phyloP scores from a whole-genome alignment of 2,797 vertebrate species.

The Fringilla coelebs region DNA sequence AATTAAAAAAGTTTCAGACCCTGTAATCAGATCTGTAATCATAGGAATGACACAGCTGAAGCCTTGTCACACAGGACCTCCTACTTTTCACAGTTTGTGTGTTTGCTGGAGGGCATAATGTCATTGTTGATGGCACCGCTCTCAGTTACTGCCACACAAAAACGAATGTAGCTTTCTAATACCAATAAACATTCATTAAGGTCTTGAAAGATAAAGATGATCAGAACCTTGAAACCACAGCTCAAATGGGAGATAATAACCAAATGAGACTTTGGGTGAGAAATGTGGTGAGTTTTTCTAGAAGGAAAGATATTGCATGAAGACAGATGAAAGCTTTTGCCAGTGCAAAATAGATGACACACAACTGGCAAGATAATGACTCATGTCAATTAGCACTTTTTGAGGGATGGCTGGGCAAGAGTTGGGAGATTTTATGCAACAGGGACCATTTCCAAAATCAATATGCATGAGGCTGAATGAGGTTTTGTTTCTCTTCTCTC shows the following conservation, averaged over 20 bases:
- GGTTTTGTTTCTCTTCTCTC: background rate
- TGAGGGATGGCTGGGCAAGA: background rate
- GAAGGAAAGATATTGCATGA: background rate
- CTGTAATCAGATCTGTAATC: background rate
- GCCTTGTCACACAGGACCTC: background rate
- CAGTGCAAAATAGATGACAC: background rate
- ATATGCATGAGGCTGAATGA: background rate
- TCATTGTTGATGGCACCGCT: background rate
- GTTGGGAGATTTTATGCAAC: background rate
- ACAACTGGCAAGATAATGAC: background rate
- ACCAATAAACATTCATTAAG: background rate
- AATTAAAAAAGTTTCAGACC: background rate
- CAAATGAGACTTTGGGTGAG: background rate
- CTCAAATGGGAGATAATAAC: background rate
- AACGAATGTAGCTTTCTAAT: background rate
- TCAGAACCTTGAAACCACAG: background rate
- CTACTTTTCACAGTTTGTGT: background rate
- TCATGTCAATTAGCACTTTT: background rate
- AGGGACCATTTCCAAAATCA: background rate
- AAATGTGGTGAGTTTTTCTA: background rate
- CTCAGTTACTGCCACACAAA: background rate
- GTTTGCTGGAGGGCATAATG: background rate
- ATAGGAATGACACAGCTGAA: background rate
- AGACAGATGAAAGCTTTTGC: background rate
- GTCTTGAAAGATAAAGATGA: background rate